Conservation (phyloP, 30 jellyfish, hydroid and myxozoan species). For the Mastigias papua region DNA sequence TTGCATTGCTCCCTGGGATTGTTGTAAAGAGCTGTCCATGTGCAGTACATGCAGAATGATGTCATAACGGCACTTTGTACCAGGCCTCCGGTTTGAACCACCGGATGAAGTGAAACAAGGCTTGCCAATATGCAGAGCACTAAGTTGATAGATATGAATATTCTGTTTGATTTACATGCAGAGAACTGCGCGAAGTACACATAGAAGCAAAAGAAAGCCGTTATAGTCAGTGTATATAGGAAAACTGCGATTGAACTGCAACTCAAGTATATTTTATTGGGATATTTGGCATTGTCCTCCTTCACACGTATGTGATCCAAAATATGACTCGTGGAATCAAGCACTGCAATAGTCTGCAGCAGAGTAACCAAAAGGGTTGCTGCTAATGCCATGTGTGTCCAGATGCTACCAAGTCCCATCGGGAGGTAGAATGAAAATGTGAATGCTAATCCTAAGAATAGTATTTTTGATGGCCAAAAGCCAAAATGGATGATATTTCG, state of each 20-base stretch:
- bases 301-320: constrained; percentile 30
- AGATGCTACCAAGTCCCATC: constrained; percentile 46
- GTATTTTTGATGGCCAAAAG: constrained; percentile 84
- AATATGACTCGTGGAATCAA: constrained; percentile 69
- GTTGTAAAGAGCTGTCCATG: constrained; percentile 93
- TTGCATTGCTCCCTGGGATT: constrained; percentile 93
- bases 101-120: constrained; percentile 87
- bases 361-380: constrained; percentile 69
- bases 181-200: constrained; percentile 83
- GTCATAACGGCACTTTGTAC: constrained; percentile 90
- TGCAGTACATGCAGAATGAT: constrained; percentile 90
- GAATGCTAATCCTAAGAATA: constrained; percentile 48
- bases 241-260: constrained; percentile 79
- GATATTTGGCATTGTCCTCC: background rate
- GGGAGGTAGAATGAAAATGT: constrained; percentile 50
- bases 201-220: constrained; percentile 87
- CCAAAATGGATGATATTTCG: constrained; percentile 78
- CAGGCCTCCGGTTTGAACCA: constrained; percentile 85
- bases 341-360: constrained; percentile 69
- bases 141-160: constrained; percentile 86
- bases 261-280: constrained; percentile 58
- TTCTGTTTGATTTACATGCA: constrained; percentile 81
- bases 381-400: constrained; percentile 80
- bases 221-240: constrained; percentile 68
- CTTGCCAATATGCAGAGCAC: constrained; percentile 85